Evolutionary conservation across 2,888 invertebrate genomes (phyloP).

Genomic region (Agonopterix arenella): DNA sequence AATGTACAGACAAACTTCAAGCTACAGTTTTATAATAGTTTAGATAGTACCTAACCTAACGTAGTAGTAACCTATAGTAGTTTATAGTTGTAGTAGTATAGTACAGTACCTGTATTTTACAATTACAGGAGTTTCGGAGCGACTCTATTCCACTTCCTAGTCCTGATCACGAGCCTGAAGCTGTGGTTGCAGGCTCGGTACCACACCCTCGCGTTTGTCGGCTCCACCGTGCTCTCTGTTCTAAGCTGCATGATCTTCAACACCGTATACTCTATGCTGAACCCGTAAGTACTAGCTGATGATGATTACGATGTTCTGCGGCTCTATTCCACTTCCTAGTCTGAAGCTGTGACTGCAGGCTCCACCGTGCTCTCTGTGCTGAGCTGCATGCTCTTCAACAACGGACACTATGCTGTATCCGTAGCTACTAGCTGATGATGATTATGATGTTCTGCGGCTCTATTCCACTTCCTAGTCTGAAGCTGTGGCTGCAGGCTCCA

Average conservation of each 20-base stretch:
- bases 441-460: conserved; percentile 74
- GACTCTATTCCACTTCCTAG: conserved; percentile 72
- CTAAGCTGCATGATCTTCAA: conserved; percentile 73
- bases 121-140: conserved; percentile 76
- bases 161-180: conserved; percentile 78
- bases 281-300: conserved; percentile 73
- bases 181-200: conserved; percentile 79
- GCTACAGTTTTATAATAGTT: too few species aligned
- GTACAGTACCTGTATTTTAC: too few species aligned
- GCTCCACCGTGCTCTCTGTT: conserved; percentile 55
- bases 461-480: conserved; percentile 75
- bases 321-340: conserved; percentile 75
- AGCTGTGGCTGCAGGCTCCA: conserved; percentile 77
- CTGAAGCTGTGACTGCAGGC: conserved; percentile 80
- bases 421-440: conserved; percentile 63
- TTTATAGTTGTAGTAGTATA: too few species aligned
- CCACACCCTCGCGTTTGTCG: conserved; percentile 72
- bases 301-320: conserved; percentile 66
- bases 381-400: conserved; percentile 70
- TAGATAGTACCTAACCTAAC: too few species aligned
- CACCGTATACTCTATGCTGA: conserved; percentile 72
- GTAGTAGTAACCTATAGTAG: too few species aligned
- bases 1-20: too few species aligned
- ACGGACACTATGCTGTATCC: conserved; percentile 70
- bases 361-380: conserved; percentile 56